phyloP scores from a whole-genome alignment of 1,140 invertebrate species.

The Meloidogyne chitwoodi region DNA sequence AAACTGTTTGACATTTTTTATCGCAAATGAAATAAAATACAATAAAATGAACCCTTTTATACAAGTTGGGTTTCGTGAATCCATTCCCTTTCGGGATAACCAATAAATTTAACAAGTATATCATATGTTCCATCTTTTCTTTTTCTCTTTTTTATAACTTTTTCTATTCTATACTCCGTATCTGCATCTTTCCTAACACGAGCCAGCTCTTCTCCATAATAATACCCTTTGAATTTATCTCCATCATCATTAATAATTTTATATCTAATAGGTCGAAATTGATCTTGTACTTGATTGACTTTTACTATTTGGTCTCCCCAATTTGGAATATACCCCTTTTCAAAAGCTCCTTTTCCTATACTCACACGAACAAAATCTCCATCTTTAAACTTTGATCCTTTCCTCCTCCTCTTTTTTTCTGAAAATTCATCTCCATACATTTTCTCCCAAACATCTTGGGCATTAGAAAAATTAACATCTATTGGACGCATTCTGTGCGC shows the following conservation, averaged over 20 bases:
- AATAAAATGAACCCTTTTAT: background rate
- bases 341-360: too few species aligned
- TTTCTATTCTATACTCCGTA: background rate
- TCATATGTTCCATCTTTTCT: background rate
- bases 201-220: background rate
- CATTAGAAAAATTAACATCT: constrained; percentile 7
- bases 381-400: background rate
- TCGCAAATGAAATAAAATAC: background rate
- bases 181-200: background rate
- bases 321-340: constrained; percentile 8
- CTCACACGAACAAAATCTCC: constrained; percentile 3
- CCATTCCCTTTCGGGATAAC: too few species aligned
- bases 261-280: background rate
- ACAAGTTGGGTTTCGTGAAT: constrained; percentile 2
- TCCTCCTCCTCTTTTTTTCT: too few species aligned
- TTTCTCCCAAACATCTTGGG: too few species aligned
- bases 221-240: constrained; percentile 1
- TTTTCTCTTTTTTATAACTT: background rate
- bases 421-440: background rate
- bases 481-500: constrained; percentile 7
- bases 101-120: background rate
- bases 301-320: constrained; percentile 26
- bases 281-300: background rate
- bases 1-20: constrained; percentile 16
- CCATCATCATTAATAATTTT: constrained; percentile 3